Evolutionary conservation across 2,888 invertebrate genomes (phyloP).

Genomic region (Empis stercorea): DNA sequence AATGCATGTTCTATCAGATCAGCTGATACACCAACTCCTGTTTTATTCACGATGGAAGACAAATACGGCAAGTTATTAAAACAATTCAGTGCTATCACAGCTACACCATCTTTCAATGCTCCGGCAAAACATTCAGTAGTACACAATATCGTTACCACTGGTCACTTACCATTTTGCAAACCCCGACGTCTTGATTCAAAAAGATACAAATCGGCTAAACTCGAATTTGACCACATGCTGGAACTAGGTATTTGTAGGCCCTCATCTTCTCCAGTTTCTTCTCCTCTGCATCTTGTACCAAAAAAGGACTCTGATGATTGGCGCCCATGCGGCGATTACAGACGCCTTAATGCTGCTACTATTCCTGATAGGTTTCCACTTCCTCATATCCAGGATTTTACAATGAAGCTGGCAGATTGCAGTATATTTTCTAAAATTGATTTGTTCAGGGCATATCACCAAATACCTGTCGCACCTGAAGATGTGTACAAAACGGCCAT

Average conservation of each 20-base stretch:
- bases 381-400: constrained; percentile 4
- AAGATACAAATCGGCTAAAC: neutral
- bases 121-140: too few relatives aligned
- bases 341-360: constrained; percentile 2
- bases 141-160: neutral
- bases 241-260: constrained; percentile 6
- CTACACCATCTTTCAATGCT: neutral
- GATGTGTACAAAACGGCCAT: neutral
- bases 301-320: constrained; percentile 5
- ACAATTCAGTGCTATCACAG: neutral
- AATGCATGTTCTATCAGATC: neutral
- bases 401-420: neutral
- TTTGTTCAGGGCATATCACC: neutral
- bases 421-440: neutral
- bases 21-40: neutral
- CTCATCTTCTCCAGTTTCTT: constrained; percentile 3
- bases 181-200: neutral
- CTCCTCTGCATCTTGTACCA: constrained; percentile 7
- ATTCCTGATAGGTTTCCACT: constrained; percentile 4
- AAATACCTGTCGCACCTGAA: neutral
- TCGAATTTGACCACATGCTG: neutral
- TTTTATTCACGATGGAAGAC: neutral
- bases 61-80: neutral
- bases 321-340: constrained; percentile 7
- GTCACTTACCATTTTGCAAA: neutral